Conservation (phyloP, 2,888 invertebrate genomes). For the Drosophila diplacantha region DNA sequence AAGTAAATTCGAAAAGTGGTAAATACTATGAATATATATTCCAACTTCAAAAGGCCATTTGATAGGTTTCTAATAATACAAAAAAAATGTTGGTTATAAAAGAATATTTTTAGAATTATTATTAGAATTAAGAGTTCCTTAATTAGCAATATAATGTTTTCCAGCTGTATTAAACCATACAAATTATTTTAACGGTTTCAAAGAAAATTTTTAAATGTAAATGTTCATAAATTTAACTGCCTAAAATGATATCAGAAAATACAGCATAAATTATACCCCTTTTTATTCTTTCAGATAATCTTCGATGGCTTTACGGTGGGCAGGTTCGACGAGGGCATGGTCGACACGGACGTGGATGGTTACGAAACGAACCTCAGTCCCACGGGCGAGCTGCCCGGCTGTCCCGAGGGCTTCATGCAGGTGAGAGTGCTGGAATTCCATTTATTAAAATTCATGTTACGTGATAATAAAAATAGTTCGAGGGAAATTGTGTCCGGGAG, state of each 20-base stretch:
- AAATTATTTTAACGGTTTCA: no score
- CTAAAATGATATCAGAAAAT: neutral
- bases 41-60: no score
- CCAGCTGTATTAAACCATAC: neutral
- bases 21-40: neutral
- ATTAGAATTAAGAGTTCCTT: neutral
- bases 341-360: constrained; percentile 77
- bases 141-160: neutral
- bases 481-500: constrained; percentile 26
- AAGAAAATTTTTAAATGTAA: neutral
- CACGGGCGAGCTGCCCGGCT: constrained; percentile 84
- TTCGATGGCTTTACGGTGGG: constrained; percentile 94
- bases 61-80: no score
- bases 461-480: constrained; percentile 49
- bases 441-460: constrained; percentile 63
- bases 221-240: neutral
- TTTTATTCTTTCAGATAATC: constrained; percentile 80
- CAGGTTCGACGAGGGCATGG: constrained; percentile 84
- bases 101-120: no score
- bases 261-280: neutral
- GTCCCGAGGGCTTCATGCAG: constrained; percentile 93
- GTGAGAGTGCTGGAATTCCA: constrained; percentile 77
- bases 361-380: constrained; percentile 77
- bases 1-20: neutral
- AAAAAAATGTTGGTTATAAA: no score